Conservation (phyloP, 2,888 invertebrate species). For the Brachyptera risi region DNA sequence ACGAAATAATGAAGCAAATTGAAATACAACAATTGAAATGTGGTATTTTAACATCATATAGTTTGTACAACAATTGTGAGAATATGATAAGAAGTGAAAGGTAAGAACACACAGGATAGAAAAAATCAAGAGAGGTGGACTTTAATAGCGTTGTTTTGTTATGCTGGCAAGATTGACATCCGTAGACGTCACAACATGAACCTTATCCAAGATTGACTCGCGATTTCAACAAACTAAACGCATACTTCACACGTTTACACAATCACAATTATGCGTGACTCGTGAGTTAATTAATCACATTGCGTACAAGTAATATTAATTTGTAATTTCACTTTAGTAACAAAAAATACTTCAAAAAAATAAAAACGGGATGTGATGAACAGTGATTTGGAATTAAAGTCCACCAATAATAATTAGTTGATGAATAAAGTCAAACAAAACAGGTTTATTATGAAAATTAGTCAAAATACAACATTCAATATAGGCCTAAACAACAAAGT, state of each 20-base stretch:
- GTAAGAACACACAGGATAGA: slow-evolving; percentile 27
- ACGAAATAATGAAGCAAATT: too few species aligned
- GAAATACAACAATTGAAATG: too few species aligned
- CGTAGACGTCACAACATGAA: too few species aligned
- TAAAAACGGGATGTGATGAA: slow-evolving; percentile 34
- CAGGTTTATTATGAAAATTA: too few species aligned
- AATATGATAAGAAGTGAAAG: slow-evolving; percentile 22
- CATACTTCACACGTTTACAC: too few species aligned
- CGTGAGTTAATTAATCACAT: slow-evolving; percentile 1
- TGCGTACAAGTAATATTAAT: slow-evolving; percentile 6
- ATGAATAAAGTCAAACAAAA: too few species aligned
- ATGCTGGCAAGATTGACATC: not conserved
- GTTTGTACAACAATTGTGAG: slow-evolving; percentile 29
- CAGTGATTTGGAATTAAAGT: slow-evolving; percentile 46
- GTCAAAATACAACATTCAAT: too few species aligned
- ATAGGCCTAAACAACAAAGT: too few species aligned
- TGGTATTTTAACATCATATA: too few species aligned
- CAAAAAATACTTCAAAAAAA: not conserved
- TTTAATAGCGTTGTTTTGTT: slow-evolving; percentile 44
- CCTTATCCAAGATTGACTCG: too few species aligned
- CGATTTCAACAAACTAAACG: not conserved
- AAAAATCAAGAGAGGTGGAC: slow-evolving; percentile 44
- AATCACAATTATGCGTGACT: too few species aligned
- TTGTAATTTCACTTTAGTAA: slow-evolving; percentile 2
- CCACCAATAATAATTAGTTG: too few species aligned